Percentiles rank a stretch among this genome's conserved stretches.
phyloP scores from a whole-genome alignment of 2,797 vertebrate genomes.

The Malacoctenus gilli region DNA sequence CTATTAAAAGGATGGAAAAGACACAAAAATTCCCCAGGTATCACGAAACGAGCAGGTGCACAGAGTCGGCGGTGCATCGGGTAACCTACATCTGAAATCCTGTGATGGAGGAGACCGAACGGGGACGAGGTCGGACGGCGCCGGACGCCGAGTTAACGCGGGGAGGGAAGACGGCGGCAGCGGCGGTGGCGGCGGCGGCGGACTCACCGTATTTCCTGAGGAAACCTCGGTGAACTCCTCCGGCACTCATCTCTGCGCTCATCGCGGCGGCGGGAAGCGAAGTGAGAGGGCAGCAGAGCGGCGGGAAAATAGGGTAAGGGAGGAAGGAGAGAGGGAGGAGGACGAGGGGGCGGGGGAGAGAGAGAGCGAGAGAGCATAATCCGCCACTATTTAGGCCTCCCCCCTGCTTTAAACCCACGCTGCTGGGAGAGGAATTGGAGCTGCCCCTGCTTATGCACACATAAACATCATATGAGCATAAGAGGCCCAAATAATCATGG shows the following conservation, averaged over 20 bases:
- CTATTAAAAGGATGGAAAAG: too few relatives aligned
- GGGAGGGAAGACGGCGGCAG: too few relatives aligned
- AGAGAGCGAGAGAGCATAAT: constrained; percentile 60
- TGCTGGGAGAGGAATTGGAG: constrained; percentile 55
- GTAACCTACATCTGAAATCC: too few relatives aligned
- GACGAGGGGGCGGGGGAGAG: constrained; percentile 23
- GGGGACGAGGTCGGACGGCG: too few relatives aligned
- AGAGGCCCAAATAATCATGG: constrained; percentile 55
- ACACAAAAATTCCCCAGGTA: too few relatives aligned
- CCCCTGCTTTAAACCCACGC: constrained; percentile 50
- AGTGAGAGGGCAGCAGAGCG: constrained; percentile 51
- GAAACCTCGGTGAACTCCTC: constrained; percentile 81
- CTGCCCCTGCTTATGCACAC: constrained; percentile 24
- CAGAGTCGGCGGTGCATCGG: too few relatives aligned
- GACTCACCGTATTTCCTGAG: constrained; percentile 85
- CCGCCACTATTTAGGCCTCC: constrained; percentile 71
- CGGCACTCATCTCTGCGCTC: constrained; percentile 74
- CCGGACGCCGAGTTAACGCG: too few relatives aligned
- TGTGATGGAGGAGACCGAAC: too few relatives aligned
- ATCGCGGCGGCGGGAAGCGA: constrained; percentile 47
- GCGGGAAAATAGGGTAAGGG: constrained; percentile 59
- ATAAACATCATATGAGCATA: constrained; percentile 54
- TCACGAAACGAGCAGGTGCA: too few relatives aligned
- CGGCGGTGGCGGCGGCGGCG: too few relatives aligned
- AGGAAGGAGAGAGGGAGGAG: constrained; percentile 48